Conservation (phyloP, 2,888 invertebrate species). For the Achlya flavicornis region DNA sequence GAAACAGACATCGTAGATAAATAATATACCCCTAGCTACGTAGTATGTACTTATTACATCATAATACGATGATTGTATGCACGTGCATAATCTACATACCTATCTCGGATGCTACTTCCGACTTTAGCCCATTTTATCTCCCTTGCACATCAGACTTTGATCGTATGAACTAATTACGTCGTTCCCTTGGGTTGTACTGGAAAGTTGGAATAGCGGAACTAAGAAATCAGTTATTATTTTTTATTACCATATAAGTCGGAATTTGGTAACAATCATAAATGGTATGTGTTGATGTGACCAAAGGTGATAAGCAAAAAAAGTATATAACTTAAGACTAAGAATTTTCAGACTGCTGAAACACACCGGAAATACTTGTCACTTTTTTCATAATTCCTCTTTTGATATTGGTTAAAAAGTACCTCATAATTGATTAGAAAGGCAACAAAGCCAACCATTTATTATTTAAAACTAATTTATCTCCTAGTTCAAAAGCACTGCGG, state of each 20-base stretch:
- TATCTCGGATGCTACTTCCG: background rate
- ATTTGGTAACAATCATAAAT: too few relatives aligned
- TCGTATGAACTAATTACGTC: background rate
- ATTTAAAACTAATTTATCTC: background rate
- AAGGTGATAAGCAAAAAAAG: too few relatives aligned
- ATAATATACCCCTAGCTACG: background rate
- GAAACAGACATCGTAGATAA: too few relatives aligned
- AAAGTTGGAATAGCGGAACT: background rate
- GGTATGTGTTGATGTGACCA: too few relatives aligned
- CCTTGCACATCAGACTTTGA: background rate
- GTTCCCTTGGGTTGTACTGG: background rate
- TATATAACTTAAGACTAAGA: too few relatives aligned
- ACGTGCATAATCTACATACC: background rate
- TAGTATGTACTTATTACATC: background rate
- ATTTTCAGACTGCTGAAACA: too few relatives aligned
- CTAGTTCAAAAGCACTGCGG: conserved; percentile 29
- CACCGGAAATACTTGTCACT: too few relatives aligned
- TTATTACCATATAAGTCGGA: background rate
- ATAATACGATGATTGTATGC: background rate
- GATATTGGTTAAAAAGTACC: too few relatives aligned
- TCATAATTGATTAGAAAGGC: background rate
- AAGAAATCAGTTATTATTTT: background rate
- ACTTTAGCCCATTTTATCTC: background rate
- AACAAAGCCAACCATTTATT: background rate
- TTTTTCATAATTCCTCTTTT: too few relatives aligned